A percentile compares a stretch with the other conserved stretches of the same genome.
These are phyloP conservation scores for Procambarus virginalis DNA, from an alignment of 1,140 invertebrate species.

Conservation along the genomic window DNA sequence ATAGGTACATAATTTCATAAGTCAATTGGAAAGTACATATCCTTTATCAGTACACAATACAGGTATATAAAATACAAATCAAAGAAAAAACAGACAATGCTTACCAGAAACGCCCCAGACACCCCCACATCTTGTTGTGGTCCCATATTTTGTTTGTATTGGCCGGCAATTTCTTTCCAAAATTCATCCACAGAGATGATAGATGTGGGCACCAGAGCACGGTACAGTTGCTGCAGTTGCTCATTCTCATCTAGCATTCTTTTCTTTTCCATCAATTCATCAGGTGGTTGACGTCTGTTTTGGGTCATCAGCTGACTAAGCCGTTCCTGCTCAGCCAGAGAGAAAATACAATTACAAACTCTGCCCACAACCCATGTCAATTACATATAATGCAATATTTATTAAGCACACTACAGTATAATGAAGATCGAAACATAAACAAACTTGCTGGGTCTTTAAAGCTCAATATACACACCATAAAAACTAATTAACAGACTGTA, in stretches of 20 bases:
- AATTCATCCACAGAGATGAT: slow-evolving; percentile 97
- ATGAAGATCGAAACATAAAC: too few species aligned
- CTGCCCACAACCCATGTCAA: too few species aligned
- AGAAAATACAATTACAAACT: too few species aligned
- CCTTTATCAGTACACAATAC: not conserved
- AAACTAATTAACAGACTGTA: too few species aligned
- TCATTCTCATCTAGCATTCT: slow-evolving; percentile 88
- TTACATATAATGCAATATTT: too few species aligned
- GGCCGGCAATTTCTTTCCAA: slow-evolving; percentile 90
- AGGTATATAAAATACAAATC: not conserved
- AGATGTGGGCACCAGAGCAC: slow-evolving; percentile 94
- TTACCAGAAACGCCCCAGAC: slow-evolving; percentile 87
- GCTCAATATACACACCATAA: too few species aligned
- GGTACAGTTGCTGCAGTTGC: slow-evolving; percentile 87
- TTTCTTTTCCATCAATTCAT: slow-evolving; percentile 87
- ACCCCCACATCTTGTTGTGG: slow-evolving; percentile 90
- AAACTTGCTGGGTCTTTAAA: too few species aligned
- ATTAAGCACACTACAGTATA: too few species aligned
- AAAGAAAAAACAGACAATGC: slow-evolving; percentile 27
- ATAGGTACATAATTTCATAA: too few species aligned
- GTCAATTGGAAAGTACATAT: too few species aligned
- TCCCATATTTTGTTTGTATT: slow-evolving; percentile 81
- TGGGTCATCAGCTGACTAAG: slow-evolving; percentile 60
- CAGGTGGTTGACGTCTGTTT: slow-evolving; percentile 60
- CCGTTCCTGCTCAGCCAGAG: slow-evolving; percentile 31